Conservation (phyloP, 2,888 invertebrate species). For the Cantharis nigra region DNA sequence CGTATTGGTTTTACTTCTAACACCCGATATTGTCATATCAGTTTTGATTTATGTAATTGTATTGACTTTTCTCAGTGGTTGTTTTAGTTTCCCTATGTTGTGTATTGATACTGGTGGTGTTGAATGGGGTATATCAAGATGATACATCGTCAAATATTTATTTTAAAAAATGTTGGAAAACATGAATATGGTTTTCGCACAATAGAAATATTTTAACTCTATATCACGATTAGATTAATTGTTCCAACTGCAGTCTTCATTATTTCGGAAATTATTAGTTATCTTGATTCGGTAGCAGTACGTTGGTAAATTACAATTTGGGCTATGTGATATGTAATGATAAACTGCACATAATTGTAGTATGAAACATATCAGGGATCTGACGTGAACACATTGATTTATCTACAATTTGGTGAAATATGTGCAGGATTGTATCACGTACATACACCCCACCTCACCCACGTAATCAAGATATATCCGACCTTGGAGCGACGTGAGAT, state of each 20-base stretch:
- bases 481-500: constrained; percentile 53
- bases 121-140: constrained; percentile 16
- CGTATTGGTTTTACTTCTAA: constrained; percentile 52
- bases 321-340: constrained; percentile 16
- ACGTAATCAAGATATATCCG: constrained; percentile 56
- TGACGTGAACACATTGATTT: constrained; percentile 52
- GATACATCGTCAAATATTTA: not conserved
- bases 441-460: constrained; percentile 40
- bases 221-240: not conserved
- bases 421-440: constrained; percentile 53
- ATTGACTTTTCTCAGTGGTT: constrained; percentile 49
- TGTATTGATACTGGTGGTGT: constrained; percentile 14
- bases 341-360: constrained; percentile 42
- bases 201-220: not conserved
- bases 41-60: constrained; percentile 55
- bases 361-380: constrained; percentile 49
- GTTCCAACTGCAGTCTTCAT: not conserved
- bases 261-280: not conserved
- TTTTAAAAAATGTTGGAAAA: not conserved
- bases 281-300: not conserved
- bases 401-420: constrained; percentile 52
- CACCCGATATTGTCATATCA: constrained; percentile 53
- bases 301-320: not conserved
- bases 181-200: not conserved
- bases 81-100: constrained; percentile 37